These are phyloP conservation scores for Icerya purchasi DNA, from an alignment of 2,888 invertebrate species.

Conservation along the genomic window DNA sequence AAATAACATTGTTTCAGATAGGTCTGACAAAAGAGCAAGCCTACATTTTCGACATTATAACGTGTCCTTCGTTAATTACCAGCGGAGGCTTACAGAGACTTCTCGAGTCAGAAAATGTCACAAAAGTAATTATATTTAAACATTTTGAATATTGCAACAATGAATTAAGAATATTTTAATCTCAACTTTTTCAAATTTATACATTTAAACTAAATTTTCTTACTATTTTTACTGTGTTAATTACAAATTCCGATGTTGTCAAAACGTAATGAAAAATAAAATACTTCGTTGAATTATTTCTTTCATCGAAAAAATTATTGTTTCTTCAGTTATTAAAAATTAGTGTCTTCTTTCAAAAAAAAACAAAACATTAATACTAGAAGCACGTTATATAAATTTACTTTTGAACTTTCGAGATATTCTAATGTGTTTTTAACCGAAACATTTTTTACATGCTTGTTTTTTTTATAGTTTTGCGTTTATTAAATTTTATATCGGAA, in stretches of 20 bases:
- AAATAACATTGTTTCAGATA: slow-evolving; percentile 65
- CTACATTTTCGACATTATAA: slow-evolving; percentile 69
- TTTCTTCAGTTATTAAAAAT: too few relatives aligned
- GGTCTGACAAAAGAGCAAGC: slow-evolving; percentile 63
- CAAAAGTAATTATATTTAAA: slow-evolving; percentile 60
- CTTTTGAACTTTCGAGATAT: too few relatives aligned
- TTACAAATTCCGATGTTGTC: background rate
- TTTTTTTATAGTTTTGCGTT: too few relatives aligned
- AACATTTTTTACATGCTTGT: too few relatives aligned
- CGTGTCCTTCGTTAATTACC: slow-evolving; percentile 55
- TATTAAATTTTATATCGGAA: too few relatives aligned
- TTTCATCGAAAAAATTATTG: too few relatives aligned
- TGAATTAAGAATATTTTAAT: background rate
- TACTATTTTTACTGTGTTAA: background rate
- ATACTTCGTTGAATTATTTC: too few relatives aligned
- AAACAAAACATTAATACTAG: too few relatives aligned
- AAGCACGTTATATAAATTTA: too few relatives aligned
- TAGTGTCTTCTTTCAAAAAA: too few relatives aligned
- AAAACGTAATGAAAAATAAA: background rate
- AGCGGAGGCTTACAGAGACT: slow-evolving; percentile 58
- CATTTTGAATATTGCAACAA: too few relatives aligned
- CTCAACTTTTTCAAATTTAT: background rate
- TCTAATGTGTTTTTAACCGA: too few relatives aligned
- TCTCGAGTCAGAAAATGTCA: slow-evolving; percentile 54
- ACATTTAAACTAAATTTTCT: background rate